Evolutionary conservation across 2,113 vertebrate species (phyloP), one percentile per base, ranked within the genome.

Genomic region (Cyanoliseus patagonus): DNA sequence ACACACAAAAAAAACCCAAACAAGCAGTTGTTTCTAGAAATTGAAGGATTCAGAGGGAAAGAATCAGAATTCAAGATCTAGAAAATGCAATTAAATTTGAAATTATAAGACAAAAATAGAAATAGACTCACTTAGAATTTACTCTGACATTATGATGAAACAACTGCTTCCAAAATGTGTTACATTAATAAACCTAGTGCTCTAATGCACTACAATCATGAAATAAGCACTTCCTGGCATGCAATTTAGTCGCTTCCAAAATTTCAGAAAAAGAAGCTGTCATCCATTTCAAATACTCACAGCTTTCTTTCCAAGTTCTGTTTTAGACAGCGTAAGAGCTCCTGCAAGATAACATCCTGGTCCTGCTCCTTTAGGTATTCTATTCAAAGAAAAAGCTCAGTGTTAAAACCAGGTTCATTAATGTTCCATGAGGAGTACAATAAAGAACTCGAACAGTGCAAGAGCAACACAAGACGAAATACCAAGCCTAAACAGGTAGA

Each of bases 251-350:
- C 6, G 17, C 69, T 93, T 90, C 37, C 88, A 63, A 82, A 80
- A 57, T 44, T 76, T 92, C 62, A 80, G 67, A 69, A 42, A 75
- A 78, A 74, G 23, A 16, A 59, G 30, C n/a, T 2, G 0, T 82
- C 52, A 80, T 52, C 55, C 55, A 74, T 57, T 79, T 47, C 23
- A 67, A 77, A 92, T 97, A 99, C 99, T 99, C 97, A 99, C 99
- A 97, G 99, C 99, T 99, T 99, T 99, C 98, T 99, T 99, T 94
- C 99, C 99, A 95, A 98, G 99, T 92, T 99, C 99, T 82, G 98
- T 99, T 98, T 99, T 99, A 67, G 99, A 98, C 61, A 99, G 95
- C 8, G 99, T 98, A 63, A 99, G 98, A 72, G 99, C 99, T 91
- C 99, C 99, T 86, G 98, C 97, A 77, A 99, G 98, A 41, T 99